These are phyloP conservation scores for Phoenicopterus ruber DNA, from an alignment of 2,113 vertebrate species.

Conservation along the genomic window DNA sequence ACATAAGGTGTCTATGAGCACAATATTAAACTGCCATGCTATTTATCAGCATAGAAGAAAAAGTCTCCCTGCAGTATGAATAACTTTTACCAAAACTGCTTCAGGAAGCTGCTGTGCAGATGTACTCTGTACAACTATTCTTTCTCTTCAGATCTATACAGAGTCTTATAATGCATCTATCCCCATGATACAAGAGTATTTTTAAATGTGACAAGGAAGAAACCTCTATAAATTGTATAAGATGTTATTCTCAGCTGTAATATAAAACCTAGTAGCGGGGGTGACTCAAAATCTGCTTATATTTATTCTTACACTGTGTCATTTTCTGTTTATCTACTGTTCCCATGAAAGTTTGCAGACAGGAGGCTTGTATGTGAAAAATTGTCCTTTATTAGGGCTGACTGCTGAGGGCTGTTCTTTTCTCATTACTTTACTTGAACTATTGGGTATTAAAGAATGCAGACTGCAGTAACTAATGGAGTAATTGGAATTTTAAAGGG, in stretches of 20 bases:
- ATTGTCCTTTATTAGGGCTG: neutral
- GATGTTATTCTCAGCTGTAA: neutral
- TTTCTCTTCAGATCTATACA: neutral
- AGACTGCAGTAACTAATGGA: neutral
- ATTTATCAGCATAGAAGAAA: neutral
- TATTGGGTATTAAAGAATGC: conserved; percentile 10
- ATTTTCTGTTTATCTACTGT: conserved; percentile 15
- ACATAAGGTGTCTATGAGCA: neutral
- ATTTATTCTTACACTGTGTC: neutral
- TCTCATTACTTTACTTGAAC: neutral
- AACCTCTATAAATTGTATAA: neutral
- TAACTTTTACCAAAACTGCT: neutral
- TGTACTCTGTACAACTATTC: neutral
- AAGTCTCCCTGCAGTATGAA: neutral
- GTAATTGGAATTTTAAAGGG: neutral
- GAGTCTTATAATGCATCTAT: neutral
- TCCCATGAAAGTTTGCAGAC: neutral
- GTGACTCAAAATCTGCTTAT: neutral
- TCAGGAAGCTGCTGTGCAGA: neutral
- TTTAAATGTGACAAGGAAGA: neutral
- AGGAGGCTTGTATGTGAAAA: neutral
- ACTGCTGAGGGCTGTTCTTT: neutral
- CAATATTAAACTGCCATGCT: neutral
- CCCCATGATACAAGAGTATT: neutral
- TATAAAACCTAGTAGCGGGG: neutral